phyloP scores from a whole-genome alignment of 2,888 invertebrate species.

The Stenotaenia linearis region DNA sequence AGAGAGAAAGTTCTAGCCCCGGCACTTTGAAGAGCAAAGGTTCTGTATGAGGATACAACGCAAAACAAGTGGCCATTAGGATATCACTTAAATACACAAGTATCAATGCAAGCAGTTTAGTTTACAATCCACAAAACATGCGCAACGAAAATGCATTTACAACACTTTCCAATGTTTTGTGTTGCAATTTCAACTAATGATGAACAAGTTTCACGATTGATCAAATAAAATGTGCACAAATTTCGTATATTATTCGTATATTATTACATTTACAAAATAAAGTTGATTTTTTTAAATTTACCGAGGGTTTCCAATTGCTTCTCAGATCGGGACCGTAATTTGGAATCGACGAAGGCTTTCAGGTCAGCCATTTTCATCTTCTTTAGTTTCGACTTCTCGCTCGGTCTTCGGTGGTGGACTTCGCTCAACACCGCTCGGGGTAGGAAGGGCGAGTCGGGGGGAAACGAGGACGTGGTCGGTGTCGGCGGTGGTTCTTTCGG shows the following conservation, averaged over 20 bases:
- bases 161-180: background rate
- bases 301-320: constrained; percentile 85
- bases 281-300: too few species aligned
- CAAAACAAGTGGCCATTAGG: constrained; percentile 28
- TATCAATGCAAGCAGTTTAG: background rate
- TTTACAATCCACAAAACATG: background rate
- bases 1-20: constrained; percentile 33
- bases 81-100: background rate
- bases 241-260: too few species aligned
- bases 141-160: constrained; percentile 10
- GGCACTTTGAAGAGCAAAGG: constrained; percentile 33
- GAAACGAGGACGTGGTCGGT: constrained; percentile 12
- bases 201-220: too few species aligned
- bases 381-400: constrained; percentile 40
- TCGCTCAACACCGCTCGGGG: constrained; percentile 43
- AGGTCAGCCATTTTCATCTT: constrained; percentile 84
- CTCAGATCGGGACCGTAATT: constrained; percentile 82
- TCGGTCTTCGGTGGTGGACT: constrained; percentile 35
- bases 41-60: constrained; percentile 31
- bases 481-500: constrained; percentile 31
- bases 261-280: too few species aligned
- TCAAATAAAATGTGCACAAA: background rate
- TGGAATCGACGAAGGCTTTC: constrained; percentile 85
- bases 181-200: background rate
- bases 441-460: constrained; percentile 37